These are phyloP conservation scores for Lophochroa leadbeateri DNA, from an alignment of 2,113 vertebrate species.

Conservation along the genomic window DNA sequence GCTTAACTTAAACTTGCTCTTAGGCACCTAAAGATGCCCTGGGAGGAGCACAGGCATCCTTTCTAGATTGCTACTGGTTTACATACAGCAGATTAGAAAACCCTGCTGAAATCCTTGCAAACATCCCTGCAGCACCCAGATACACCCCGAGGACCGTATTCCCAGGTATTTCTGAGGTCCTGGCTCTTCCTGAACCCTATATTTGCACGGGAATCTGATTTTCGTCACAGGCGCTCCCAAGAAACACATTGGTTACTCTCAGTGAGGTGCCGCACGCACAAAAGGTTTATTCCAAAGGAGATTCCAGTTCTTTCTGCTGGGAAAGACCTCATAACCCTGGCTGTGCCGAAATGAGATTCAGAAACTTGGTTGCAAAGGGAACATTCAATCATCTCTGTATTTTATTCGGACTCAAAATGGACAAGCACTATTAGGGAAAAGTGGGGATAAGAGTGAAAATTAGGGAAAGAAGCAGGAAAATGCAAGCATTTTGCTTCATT, in stretches of 20 bases:
- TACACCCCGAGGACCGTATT: fast-evolving
- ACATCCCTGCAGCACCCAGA: not conserved
- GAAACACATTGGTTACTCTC: not conserved
- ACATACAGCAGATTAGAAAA: not conserved
- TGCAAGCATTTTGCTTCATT: not conserved
- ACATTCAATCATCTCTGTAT: constrained; percentile 12
- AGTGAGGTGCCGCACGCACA: fast-evolving
- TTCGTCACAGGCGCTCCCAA: not conserved
- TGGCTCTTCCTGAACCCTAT: not conserved
- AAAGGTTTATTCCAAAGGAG: not conserved
- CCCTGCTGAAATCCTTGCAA: not conserved
- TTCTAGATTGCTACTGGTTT: not conserved
- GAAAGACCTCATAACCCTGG: not conserved
- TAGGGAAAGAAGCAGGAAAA: not conserved
- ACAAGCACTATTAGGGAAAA: not conserved
- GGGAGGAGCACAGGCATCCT: not conserved
- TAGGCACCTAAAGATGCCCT: not conserved
- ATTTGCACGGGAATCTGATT: not conserved
- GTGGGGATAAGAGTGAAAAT: not conserved
- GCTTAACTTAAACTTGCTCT: not conserved
- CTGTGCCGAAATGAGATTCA: constrained; percentile 20
- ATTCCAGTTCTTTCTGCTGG: not conserved
- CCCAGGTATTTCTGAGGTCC: fast-evolving
- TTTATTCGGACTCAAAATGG: not conserved
- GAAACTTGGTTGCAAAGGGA: constrained; percentile 57